These are phyloP conservation scores for Atta texana DNA, from an alignment of 1,140 invertebrate genomes.

Conservation along the genomic window DNA sequence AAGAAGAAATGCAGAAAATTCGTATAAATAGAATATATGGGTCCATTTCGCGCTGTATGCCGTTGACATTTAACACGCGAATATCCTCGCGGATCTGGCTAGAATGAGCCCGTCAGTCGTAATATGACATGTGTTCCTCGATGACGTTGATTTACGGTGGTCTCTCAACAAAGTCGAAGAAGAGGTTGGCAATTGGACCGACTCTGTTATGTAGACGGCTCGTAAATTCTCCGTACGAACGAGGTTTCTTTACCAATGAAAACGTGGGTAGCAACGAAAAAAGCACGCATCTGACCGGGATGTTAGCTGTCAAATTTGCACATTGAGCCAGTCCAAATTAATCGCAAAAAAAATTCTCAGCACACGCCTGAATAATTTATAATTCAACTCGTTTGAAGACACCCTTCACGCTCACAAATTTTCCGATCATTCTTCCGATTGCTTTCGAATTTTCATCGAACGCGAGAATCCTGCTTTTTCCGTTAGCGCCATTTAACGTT, in stretches of 20 bases:
- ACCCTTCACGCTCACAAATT: not conserved
- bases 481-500: not conserved
- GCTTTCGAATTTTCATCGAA: not conserved
- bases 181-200: conserved; percentile 25
- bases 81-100: not conserved
- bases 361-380: conserved; percentile 27
- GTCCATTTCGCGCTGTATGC: not conserved
- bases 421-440: not conserved
- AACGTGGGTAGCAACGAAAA: conserved; percentile 17
- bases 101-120: conserved; percentile 50
- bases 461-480: not conserved
- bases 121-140: conserved; percentile 47
- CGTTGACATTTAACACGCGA: conserved; percentile 12
- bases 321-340: conserved; percentile 41
- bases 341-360: conserved; percentile 32
- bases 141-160: conserved; percentile 51
- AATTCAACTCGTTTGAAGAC: conserved; percentile 15
- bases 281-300: not conserved
- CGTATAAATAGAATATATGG: not conserved
- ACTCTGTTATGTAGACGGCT: not conserved
- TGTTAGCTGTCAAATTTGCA: conserved; percentile 13
- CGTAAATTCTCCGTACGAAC: conserved; percentile 41
- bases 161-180: conserved; percentile 44
- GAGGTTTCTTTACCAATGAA: not conserved
- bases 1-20: not conserved